Percentiles rank a stretch among this genome's conserved stretches.
phyloP scores from a whole-genome alignment of 1,140 invertebrate genomes.

The Meloidogyne exigua region DNA sequence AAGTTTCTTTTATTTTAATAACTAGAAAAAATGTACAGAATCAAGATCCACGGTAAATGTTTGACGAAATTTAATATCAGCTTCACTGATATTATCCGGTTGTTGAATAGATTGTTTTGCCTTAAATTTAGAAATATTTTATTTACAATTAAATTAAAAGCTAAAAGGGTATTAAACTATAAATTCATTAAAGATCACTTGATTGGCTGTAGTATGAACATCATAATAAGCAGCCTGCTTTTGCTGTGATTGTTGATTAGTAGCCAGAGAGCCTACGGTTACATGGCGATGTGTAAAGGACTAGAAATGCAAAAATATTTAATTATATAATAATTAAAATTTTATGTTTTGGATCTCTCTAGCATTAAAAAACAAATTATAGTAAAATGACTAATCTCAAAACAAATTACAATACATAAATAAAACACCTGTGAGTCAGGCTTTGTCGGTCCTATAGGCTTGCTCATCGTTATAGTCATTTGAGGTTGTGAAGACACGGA shows the following conservation, averaged over 20 bases:
- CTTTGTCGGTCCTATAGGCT: background rate
- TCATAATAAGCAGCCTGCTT: background rate
- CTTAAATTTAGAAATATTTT: background rate
- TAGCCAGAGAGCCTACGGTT: background rate
- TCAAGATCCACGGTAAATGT: constrained; percentile 21
- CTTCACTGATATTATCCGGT: background rate
- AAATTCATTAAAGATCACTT: background rate
- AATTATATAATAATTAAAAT: too few species aligned
- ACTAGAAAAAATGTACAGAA: constrained; percentile 4
- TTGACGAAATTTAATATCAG: background rate
- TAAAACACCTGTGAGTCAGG: background rate
- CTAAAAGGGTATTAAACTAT: background rate
- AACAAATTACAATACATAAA: too few species aligned
- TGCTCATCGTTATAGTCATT: background rate
- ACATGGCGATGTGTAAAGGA: background rate
- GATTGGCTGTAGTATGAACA: background rate
- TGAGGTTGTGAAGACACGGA: background rate
- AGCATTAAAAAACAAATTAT: background rate
- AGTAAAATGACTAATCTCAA: background rate
- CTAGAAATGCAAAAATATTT: too few species aligned
- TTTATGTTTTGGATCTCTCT: background rate
- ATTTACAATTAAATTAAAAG: background rate
- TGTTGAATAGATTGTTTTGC: background rate
- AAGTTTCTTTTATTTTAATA: background rate
- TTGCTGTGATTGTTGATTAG: constrained; percentile 2